Evolutionary conservation across 1,140 invertebrate species (phyloP), one percentile per base, ranked within the genome.

Genomic region (Drosophila parvula): DNA sequence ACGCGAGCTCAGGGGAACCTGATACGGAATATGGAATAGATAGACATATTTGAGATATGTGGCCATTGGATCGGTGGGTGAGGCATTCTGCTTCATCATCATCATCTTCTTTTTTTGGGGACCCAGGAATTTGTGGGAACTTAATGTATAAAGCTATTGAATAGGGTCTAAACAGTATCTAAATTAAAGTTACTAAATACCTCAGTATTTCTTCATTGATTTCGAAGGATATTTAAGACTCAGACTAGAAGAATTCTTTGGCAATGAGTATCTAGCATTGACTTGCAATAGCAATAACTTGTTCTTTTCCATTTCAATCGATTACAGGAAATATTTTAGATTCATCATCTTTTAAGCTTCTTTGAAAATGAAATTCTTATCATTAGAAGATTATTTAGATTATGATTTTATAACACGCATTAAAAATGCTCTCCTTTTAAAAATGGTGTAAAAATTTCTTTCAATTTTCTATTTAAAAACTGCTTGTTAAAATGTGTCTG

Each of bases 11-110:
- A 22, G 40, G 6, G 28, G 32, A 36, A 45, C 11, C n/a, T 9
- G 34, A 50, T 30, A 71, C 10, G 30, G 16, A 38, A 32, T 53
- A 18, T n/a, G 32, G 32, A 36, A 38, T 27, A 55, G 12, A 55
- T 60, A 60, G 57, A 58, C n/a, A 28, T 47, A n/a, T 9, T 8
- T 32, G 12, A 27, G 50, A 28, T 27, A 70, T 68, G 14, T 56
- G 41, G 67, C 11, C 16, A 32, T 70, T 56, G 9, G 12, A 40
- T 16, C 32, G 16, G 12, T 62, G 32, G 34, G 27, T 10, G n/a
- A 65, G 40, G 30, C n/a, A 32, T n/a, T 28, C 38, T 44, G 4
- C 28, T 14, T 34, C 1, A 16, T 64, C 30, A 44, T 36, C n/a
- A n/a, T n/a, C 8, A n/a, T n/a, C n/a, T n/a, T n/a, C n/a, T n/a